Conservation (phyloP, 1,140 invertebrate species). For the Laodelphax striatellus region DNA sequence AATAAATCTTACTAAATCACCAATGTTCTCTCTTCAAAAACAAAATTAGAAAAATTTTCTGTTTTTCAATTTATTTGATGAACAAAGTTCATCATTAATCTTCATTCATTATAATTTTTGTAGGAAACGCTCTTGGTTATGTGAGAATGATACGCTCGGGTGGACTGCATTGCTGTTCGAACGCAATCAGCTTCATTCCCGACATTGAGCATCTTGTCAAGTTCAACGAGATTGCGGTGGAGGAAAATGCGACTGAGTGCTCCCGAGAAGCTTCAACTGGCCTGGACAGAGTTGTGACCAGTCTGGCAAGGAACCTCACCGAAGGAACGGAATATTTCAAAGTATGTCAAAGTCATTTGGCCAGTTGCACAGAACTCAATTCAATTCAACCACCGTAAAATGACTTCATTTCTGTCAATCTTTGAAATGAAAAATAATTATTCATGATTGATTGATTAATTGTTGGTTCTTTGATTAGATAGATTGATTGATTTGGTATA, state of each 20-base stretch:
- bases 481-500: too few relatives aligned
- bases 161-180: slow-evolving; percentile 81
- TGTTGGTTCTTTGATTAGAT: too few relatives aligned
- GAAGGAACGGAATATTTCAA: slow-evolving; percentile 94
- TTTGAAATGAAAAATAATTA: too few relatives aligned
- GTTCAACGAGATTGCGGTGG: slow-evolving; percentile 44
- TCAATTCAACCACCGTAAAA: too few relatives aligned
- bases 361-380: too few relatives aligned
- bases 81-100: too few relatives aligned
- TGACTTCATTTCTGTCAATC: too few relatives aligned
- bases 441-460: too few relatives aligned
- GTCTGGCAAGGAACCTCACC: slow-evolving; percentile 74
- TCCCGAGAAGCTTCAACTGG: slow-evolving; percentile 54
- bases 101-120: not conserved
- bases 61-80: too few relatives aligned
- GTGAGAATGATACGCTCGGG: slow-evolving; percentile 90
- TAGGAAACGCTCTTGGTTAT: slow-evolving; percentile 92
- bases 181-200: slow-evolving; percentile 82
- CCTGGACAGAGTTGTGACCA: slow-evolving; percentile 64
- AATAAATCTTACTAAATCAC: too few relatives aligned
- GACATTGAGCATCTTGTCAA: slow-evolving; percentile 58
- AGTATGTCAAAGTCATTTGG: slow-evolving; percentile 15
- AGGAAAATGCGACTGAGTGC: slow-evolving; percentile 44
- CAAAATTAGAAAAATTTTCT: too few relatives aligned
- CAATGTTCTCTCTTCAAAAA: too few relatives aligned